Evolutionary conservation across 2,797 vertebrate genomes (phyloP), one percentile per base, ranked within the genome.

Genomic region (Echiichthys vipera): DNA sequence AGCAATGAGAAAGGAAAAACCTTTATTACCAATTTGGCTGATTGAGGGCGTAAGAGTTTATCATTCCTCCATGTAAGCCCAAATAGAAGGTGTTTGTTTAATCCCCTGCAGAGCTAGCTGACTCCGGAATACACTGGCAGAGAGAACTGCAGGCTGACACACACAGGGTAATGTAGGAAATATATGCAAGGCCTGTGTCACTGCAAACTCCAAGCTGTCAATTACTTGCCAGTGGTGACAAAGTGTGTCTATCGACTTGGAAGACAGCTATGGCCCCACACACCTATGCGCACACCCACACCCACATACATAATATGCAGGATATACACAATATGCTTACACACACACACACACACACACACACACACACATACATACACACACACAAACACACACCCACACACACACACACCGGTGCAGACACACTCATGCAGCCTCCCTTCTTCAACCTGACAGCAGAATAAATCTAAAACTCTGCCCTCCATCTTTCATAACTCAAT

Each of bases 101-200:
- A 91, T 90, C 88, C 90, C 62, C 74, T 45, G 80, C 74, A 46
- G 72, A 86, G 86, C 68, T 62, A 65, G 82, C 83, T 74, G 81
- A 86, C 80, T 89, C 49, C 78, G 78, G 81, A 86, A 82, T 50
- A 74, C 39, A 75, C 80, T 80, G 80, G 62, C 79, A 78, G 74
- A 71, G 58, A 78, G 77, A 86, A 83, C 75, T 77, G 61, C 74
- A 66, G 69, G 69, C 84, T 84, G 84, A 85, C 74, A 66, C 40
- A 81, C 78, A 82, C 71, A 77, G 84, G 74, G 81, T 86, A 89
- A 91, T 88, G 82, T 74, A 89, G 90, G 86, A 86, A 91, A 93
- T 91, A 85, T 93, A 93, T 92, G 92, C 92, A 80, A 91, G 90
- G 81, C 69, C 83, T 81, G 83, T 91, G 93, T 94, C 92, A 91